phyloP scores from a whole-genome alignment of 2,113 vertebrate species.

The Onychorhynchus coronatus region DNA sequence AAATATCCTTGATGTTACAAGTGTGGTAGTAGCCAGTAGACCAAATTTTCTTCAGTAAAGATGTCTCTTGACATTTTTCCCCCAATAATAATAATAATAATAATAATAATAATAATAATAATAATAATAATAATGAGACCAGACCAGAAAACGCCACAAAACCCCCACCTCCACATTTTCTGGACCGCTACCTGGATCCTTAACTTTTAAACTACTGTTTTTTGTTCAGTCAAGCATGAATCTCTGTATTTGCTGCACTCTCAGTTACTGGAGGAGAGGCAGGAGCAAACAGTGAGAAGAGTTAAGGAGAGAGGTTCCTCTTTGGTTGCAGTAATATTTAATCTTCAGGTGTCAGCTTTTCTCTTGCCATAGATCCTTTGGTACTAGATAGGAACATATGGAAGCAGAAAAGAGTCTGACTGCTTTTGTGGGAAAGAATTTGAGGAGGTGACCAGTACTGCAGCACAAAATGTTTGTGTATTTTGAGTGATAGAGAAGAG shows the following conservation, averaged over 20 bases:
- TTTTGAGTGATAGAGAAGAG: not conserved
- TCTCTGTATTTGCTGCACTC: not conserved
- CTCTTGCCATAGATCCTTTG: not conserved
- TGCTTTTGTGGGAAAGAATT: not conserved
- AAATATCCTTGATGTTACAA: not conserved
- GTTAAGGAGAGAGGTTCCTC: not conserved
- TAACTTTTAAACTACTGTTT: not conserved
- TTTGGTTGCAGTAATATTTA: not conserved
- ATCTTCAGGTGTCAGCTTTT: not conserved
- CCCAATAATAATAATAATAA: no score
- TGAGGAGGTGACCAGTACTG: not conserved
- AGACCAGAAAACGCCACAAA: not conserved
- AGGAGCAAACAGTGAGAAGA: not conserved
- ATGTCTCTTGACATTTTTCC: not conserved
- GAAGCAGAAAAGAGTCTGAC: not conserved
- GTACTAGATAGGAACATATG: not conserved
- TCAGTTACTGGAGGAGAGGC: not conserved
- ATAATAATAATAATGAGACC: not conserved
- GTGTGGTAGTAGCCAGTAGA: not conserved
- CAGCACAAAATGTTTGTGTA: not conserved
- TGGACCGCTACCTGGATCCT: not conserved
- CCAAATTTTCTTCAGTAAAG: not conserved
- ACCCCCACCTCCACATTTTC: not conserved
- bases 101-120: no score
- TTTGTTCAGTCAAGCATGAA: not conserved